Base-by-base conservation (phyloP, 2,113 vertebrate species). In the Callipepla squamata region DNA sequence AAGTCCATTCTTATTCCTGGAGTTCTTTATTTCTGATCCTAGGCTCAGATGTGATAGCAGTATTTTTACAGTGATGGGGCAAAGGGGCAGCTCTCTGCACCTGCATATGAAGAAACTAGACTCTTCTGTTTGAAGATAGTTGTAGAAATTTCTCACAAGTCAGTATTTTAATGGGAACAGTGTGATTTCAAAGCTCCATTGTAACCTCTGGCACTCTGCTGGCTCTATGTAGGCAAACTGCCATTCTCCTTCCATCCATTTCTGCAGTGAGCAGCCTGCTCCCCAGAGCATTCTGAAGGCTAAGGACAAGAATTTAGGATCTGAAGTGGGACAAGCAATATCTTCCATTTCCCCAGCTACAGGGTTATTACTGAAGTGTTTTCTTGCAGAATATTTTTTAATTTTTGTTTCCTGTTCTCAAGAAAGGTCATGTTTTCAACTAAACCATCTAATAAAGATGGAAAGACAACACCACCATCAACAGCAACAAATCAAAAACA, bases 71-170 rank as follows among this genome's bases (percentile, higher is more conserved):
- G 17, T 58, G 18, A 58, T 40, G 40, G 11, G 11, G 17, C 20
- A 38, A 26, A 19, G 36, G 30, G 50, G 15, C 10, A 51, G 6
- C 28, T 11, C 20, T 77, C 73, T 69, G 25, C 25, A 65, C 21
- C 57, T 74, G 1, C 38, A 13, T 18, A 3, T 26, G 45, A 42
- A 0, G 0, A 5, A 47, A 3, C 3, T 9, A 42, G 19, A 16
- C 5, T 36, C 4, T 59, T 61, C 21, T 70, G 19, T 45, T 53
- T 26, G 28, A 53, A 53, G 51, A 44, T 5, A 42, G 36, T 5
- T 42, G 17, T 36, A 66, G 55, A 90, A 59, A 61, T 61, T 78
- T 90, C n/a, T 87, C 34, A 47, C 28, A 5, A 4, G 28, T 79
- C 42, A 45, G 4, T 50, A 86, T 80, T 68, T 11, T 42, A 30